Evolutionary conservation across 2,797 vertebrate genomes (phyloP).

Genomic region (Poliocrania exsul): DNA sequence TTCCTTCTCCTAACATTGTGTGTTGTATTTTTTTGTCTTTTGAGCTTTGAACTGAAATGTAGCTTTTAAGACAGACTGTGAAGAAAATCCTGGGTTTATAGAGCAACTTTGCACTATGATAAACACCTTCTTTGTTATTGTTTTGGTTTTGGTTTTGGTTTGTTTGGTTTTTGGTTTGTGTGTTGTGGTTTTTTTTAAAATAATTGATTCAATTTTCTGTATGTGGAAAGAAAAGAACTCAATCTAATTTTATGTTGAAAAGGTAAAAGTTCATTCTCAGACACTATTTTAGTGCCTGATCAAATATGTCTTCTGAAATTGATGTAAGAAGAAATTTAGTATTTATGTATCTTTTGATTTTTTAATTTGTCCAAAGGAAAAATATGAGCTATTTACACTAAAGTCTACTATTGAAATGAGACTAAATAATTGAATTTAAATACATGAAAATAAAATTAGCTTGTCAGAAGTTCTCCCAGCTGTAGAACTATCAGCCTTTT

Average conservation of each 20-base stretch:
- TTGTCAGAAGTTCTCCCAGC: background rate
- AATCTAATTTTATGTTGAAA: background rate
- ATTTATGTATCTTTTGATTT: background rate
- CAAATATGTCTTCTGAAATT: background rate
- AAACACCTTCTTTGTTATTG: fast-evolving
- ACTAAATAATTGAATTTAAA: background rate
- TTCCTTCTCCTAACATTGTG: background rate
- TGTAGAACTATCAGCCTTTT: background rate
- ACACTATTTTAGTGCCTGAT: background rate
- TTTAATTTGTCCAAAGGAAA: background rate
- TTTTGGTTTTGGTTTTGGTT: background rate
- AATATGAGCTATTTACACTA: background rate
- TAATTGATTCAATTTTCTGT: background rate
- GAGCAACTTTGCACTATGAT: background rate
- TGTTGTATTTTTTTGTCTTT: background rate
- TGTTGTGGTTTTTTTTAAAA: background rate
- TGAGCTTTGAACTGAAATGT: background rate
- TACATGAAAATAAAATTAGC: background rate
- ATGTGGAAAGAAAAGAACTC: background rate
- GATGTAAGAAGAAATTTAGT: background rate
- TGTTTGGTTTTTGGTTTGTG: too few species aligned
- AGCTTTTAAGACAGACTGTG: background rate
- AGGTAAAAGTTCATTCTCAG: background rate
- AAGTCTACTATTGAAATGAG: fast-evolving
- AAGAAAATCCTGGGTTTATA: background rate